Conservation (phyloP, 2,113 vertebrate species). For the Spea bombifrons region DNA sequence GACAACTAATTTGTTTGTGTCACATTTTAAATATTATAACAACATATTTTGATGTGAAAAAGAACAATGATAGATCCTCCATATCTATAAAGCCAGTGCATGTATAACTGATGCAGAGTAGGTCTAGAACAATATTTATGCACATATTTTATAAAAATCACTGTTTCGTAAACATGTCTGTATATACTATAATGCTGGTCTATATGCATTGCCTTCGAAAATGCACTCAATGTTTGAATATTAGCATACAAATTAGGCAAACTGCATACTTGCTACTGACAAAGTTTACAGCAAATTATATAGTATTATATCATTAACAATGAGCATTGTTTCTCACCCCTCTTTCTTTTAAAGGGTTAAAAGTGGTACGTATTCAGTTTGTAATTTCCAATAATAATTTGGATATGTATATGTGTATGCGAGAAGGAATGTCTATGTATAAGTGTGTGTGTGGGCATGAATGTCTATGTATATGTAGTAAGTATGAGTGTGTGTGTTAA, state of each 20-base stretch:
- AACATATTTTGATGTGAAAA: background rate
- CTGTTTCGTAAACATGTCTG: background rate
- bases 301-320: background rate
- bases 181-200: background rate
- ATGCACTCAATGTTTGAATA: background rate
- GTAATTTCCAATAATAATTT: background rate
- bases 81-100: slow-evolving; percentile 8
- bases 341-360: background rate
- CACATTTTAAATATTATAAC: background rate
- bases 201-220: slow-evolving; percentile 21
- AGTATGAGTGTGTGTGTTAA: too few species aligned
- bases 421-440: too few species aligned
- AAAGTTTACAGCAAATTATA: background rate
- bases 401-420: background rate
- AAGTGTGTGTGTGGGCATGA: too few species aligned
- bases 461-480: too few species aligned
- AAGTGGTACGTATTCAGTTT: background rate
- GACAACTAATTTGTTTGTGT: background rate
- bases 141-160: slow-evolving; percentile 1
- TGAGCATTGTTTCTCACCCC: background rate
- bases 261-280: background rate
- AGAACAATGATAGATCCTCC: slow-evolving; percentile 11
- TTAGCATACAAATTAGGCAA: slow-evolving; percentile 1
- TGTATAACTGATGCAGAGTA: slow-evolving; percentile 12
- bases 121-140: slow-evolving; percentile 11